Conservation (phyloP, 1,140 invertebrate genomes). For the Parapsyche elsis region DNA sequence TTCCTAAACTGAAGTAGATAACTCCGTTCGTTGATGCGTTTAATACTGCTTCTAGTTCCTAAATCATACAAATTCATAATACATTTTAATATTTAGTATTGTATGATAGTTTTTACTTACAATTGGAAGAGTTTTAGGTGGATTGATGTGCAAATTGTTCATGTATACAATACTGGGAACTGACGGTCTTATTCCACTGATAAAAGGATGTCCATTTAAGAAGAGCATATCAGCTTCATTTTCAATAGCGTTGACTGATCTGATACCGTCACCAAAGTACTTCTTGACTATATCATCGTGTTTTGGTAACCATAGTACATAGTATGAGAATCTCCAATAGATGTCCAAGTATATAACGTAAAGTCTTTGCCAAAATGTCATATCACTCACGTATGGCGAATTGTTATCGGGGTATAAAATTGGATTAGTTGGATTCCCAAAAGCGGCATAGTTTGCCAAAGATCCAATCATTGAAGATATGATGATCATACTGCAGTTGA, state of each 20-base stretch:
- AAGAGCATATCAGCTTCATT: constrained; percentile 58
- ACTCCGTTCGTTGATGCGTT: constrained; percentile 58
- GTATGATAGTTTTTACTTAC: constrained; percentile 64
- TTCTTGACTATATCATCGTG: constrained; percentile 55
- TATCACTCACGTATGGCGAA: constrained; percentile 40
- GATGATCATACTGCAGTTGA: constrained; percentile 58
- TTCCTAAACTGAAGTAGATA: constrained; percentile 62
- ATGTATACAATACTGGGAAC: constrained; percentile 55
- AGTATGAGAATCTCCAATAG: constrained; percentile 43
- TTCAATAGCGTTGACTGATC: constrained; percentile 54
- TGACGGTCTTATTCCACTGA: constrained; percentile 52
- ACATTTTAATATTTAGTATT: constrained; percentile 52
- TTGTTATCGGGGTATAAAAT: constrained; percentile 57
- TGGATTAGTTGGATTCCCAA: constrained; percentile 60
- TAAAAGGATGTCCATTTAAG: constrained; percentile 57
- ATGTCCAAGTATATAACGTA: constrained; percentile 55
- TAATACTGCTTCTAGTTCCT: constrained; percentile 58
- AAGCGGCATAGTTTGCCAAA: constrained; percentile 51
- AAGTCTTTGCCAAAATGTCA: constrained; percentile 59
- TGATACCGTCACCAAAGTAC: constrained; percentile 57
- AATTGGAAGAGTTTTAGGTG: constrained; percentile 53
- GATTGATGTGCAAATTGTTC: constrained; percentile 54
- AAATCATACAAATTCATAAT: constrained; percentile 60
- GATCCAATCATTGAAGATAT: constrained; percentile 57
- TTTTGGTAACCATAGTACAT: constrained; percentile 41